phyloP scores from a whole-genome alignment of 2,113 vertebrate genomes.

The Lycaon pictus region DNA sequence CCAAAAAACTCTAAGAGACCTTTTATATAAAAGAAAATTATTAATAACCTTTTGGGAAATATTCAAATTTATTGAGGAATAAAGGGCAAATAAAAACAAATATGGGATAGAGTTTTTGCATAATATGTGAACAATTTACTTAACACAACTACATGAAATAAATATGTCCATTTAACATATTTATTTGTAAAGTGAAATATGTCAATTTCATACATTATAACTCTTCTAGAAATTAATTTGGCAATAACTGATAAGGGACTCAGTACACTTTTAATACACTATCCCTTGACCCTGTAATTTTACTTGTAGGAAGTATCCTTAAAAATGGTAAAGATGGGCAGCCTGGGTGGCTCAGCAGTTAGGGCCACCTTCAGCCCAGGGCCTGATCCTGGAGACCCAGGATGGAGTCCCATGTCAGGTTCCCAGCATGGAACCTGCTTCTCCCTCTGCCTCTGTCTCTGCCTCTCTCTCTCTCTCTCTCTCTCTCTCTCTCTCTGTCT shows the following conservation, averaged over 20 bases:
- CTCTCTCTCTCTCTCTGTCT: no score
- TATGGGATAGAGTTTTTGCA: neutral
- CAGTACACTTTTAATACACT: neutral
- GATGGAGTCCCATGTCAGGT: no score
- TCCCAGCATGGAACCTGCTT: no score
- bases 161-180: neutral
- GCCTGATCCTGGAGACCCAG: no score
- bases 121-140: neutral
- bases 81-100: neutral
- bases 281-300: neutral
- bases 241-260: neutral
- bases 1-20: neutral
- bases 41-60: neutral
- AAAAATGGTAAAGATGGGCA: neutral
- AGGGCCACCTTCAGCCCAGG: no score
- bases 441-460: no score
- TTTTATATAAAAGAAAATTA: conserved; percentile 16
- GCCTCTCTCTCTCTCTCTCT: no score
- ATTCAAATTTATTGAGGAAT: conserved; percentile 11
- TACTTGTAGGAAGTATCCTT: neutral
- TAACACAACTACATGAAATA: conserved; percentile 4
- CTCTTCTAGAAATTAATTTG: neutral
- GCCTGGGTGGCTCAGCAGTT: no score
- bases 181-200: conserved; percentile 25
- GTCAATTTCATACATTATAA: neutral